phyloP scores from a whole-genome alignment of 2,797 vertebrate genomes.

The Sparus aurata region DNA sequence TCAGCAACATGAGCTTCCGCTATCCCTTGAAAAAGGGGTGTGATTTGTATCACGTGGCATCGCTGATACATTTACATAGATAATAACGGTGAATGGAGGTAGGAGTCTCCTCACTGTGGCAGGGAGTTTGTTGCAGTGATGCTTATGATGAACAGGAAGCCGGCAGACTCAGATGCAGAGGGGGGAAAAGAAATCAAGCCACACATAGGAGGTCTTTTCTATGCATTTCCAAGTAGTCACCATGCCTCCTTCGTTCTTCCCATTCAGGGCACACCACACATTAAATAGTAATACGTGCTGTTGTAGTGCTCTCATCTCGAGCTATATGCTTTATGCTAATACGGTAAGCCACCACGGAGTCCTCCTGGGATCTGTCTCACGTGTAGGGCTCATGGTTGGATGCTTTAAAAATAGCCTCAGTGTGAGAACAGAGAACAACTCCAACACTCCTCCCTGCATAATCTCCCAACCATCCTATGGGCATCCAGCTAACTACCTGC shows the following conservation, averaged over 20 bases:
- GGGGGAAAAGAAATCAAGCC: conserved; percentile 29
- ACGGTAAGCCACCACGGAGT: conserved; percentile 73
- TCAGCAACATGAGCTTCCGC: conserved; percentile 7
- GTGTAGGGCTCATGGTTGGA: conserved; percentile 80
- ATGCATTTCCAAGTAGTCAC: conserved; percentile 61
- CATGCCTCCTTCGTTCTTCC: conserved; percentile 40
- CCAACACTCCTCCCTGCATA: conserved; percentile 67
- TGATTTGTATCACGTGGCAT: conserved; percentile 24
- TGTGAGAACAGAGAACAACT: conserved; percentile 77
- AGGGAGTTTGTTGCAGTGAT: conserved; percentile 46
- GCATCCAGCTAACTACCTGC: conserved; percentile 69
- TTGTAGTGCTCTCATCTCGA: conserved; percentile 70
- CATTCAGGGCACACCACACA: conserved; percentile 58
- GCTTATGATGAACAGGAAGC: conserved; percentile 44
- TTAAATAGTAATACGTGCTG: conserved; percentile 72
- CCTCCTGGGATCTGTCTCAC: conserved; percentile 80
- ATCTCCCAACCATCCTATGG: conserved; percentile 72
- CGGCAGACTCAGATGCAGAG: conserved; percentile 23
- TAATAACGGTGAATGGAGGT: conserved; percentile 35
- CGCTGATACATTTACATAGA: conserved; percentile 24
- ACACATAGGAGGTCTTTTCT: conserved; percentile 37
- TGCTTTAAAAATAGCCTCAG: conserved; percentile 85
- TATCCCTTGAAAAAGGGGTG: conserved; percentile 9
- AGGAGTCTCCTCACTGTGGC: conserved; percentile 21
- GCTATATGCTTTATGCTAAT: conserved; percentile 81